Conservation (phyloP, 1,140 invertebrate species). For the Parasteatoda tepidariorum region DNA sequence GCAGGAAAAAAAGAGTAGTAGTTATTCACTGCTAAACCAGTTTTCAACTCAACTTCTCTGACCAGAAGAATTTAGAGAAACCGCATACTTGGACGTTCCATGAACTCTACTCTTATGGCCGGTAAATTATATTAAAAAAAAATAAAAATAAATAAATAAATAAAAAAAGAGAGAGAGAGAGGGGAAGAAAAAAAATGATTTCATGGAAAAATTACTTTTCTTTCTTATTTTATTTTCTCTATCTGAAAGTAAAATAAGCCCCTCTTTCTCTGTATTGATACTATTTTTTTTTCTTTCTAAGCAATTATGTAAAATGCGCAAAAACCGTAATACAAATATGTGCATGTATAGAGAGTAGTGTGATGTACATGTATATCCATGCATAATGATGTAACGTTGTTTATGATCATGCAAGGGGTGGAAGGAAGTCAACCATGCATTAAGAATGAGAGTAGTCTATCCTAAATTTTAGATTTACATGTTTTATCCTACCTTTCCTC, state of each 20-base stretch:
- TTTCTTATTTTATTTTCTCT: not conserved
- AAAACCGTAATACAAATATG: not conserved
- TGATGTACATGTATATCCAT: not conserved
- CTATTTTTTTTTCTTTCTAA: not conserved
- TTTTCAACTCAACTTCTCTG: too few species aligned
- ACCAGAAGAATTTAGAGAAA: too few species aligned
- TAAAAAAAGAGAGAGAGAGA: too few species aligned
- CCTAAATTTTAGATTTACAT: too few species aligned
- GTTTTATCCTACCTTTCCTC: too few species aligned
- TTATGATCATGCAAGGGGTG: not conserved
- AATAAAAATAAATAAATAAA: too few species aligned
- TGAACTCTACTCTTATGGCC: not conserved
- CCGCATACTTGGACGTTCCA: not conserved
- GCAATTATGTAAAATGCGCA: not conserved
- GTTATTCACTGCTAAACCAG: too few species aligned
- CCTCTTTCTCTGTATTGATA: too few species aligned
- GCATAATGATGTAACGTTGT: not conserved
- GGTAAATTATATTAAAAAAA: too few species aligned
- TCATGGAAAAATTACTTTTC: not conserved
- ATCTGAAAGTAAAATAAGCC: too few species aligned
- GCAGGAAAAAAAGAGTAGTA: too few species aligned
- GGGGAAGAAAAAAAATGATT: not conserved
- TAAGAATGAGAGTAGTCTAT: constrained; percentile 18
- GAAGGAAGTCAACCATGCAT: constrained; percentile 21
- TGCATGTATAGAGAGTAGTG: not conserved